These are phyloP conservation scores for Phrynocephalus vlangalii DNA, from an alignment of 2,797 vertebrate species.

Conservation along the genomic window DNA sequence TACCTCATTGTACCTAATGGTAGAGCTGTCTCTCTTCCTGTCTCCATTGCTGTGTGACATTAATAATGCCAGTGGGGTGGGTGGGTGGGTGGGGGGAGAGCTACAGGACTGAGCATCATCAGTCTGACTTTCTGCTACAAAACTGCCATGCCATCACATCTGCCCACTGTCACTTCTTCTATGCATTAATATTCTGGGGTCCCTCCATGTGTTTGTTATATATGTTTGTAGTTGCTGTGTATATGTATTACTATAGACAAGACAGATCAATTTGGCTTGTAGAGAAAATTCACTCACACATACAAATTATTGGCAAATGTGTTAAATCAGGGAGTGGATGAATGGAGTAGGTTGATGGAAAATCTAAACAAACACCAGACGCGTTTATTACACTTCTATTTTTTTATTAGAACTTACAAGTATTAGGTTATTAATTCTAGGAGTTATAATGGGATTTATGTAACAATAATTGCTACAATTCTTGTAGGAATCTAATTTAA, in stretches of 20 bases:
- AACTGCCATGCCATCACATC: not conserved
- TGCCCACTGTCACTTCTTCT: not conserved
- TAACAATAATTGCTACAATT: not conserved
- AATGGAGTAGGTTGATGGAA: not conserved
- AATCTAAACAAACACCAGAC: not conserved
- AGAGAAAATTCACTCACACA: not conserved
- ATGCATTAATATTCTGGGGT: not conserved
- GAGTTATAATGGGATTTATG: not conserved
- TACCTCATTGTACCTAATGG: too few species aligned
- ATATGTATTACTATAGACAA: not conserved
- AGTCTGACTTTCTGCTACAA: not conserved
- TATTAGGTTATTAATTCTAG: not conserved
- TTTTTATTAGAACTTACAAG: not conserved
- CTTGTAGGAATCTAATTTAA: not conserved
- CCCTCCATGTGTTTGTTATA: not conserved
- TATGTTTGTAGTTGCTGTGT: not conserved
- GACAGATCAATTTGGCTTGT: conserved; percentile 5
- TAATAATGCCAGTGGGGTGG: not conserved
- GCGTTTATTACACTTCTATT: not conserved
- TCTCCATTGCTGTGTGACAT: not conserved
- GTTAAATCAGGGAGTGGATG: not conserved
- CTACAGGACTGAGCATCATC: not conserved
- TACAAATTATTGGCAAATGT: not conserved
- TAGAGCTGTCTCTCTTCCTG: not conserved
- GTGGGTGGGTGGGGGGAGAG: too few species aligned